A percentile compares a stretch with the other conserved stretches of the same genome.
Evolutionary conservation across 2,113 vertebrate genomes (phyloP).

Genomic region (Mesocricetus auratus): DNA sequence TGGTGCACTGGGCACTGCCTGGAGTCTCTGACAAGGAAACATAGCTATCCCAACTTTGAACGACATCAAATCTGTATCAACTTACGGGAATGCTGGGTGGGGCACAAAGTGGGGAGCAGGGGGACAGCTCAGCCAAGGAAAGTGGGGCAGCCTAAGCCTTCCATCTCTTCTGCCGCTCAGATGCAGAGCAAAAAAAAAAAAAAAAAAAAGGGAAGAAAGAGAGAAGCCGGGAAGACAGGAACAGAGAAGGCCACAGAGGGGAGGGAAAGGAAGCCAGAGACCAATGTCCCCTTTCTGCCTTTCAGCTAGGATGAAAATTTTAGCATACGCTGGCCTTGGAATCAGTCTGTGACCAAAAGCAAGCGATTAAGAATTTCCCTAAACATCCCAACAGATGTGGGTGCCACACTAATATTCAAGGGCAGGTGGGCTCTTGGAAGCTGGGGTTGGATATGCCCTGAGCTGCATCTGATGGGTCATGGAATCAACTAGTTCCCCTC

Average conservation of each 20-base stretch:
- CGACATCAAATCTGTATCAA: slow-evolving; percentile 56
- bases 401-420: background rate
- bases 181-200: slow-evolving; percentile 74
- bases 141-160: slow-evolving; percentile 84
- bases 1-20: background rate
- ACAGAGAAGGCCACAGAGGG: slow-evolving; percentile 68
- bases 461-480: background rate
- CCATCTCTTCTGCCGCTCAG: slow-evolving; percentile 83
- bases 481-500: background rate
- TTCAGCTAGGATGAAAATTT: slow-evolving; percentile 58
- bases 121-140: slow-evolving; percentile 81
- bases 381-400: background rate
- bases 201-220: background rate
- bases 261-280: slow-evolving; percentile 81
- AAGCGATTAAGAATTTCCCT: background rate
- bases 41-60: slow-evolving; percentile 79
- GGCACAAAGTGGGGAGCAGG: slow-evolving; percentile 81
- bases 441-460: fast-evolving
- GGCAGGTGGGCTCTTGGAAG: background rate
- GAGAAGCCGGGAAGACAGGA: slow-evolving; percentile 69
- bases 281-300: slow-evolving; percentile 78
- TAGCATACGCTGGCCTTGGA: background rate
- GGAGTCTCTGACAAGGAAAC: slow-evolving; percentile 77
- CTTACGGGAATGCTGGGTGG: slow-evolving; percentile 82
- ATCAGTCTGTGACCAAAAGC: slow-evolving; percentile 52